Base-by-base conservation (phyloP, 2,113 vertebrate species). In the Clarias batrachus region DNA sequence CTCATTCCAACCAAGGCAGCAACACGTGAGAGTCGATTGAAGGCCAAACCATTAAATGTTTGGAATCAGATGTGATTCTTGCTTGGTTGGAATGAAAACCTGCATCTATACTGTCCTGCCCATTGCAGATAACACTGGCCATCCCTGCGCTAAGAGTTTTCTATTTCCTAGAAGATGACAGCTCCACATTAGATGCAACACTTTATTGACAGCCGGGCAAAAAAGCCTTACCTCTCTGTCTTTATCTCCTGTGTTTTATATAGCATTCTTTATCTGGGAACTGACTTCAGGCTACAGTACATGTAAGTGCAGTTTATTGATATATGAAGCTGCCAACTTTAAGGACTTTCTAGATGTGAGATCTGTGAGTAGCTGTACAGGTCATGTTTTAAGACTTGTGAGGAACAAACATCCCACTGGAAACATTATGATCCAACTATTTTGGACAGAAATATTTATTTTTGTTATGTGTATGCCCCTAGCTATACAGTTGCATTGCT, bases 201-300 rank as follows among this genome's bases (percentile, higher is more conserved):
- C 16, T 30, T 77, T 54, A 54, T 14, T 77, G 74, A 57, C 52
- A 78, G 76, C 25, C 17, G 52, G 6, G 54, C 2, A 78, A 78
- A 30, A 16, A 78, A 78, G 76, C 54, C 76, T 27, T 78, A 16
- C 9, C 17, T 78, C 52, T 56, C 13, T 21, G 7, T 78, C n/a
- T 54, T 54, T 57, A 78, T 56, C 74, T 78, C 52, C 74, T 78
- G 52, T 78, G 76, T n/a, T 57, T 48, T 48, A 48, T 48, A 57
- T 57, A 30, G 12, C 52, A 78, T 56, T 78, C 52, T 78, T 78
- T 78, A 56, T 56, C 74, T n/a, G 30, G 52, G 17, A n/a, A 57
- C 25, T 78, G n/a, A n/a, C 54, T 78, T 78, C 56, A 54, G 74
- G 23, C 14, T 54, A 57, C 23, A 77, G 4, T 23, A 77, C 48